Evolutionary conservation across 2,888 invertebrate genomes (phyloP).

Genomic region (Adela reaumurella): DNA sequence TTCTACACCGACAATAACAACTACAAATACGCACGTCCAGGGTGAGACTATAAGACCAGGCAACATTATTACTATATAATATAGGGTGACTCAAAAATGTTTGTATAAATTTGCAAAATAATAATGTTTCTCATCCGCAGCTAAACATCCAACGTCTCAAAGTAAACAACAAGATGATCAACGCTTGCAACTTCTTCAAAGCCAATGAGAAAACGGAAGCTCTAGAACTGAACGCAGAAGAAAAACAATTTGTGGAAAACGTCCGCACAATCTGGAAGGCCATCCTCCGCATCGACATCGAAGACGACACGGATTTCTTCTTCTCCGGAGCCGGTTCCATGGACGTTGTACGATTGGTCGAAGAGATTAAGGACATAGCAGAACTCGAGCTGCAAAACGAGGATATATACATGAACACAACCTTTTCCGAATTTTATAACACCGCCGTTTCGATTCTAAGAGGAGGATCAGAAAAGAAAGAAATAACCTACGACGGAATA

Average conservation of each 20-base stretch:
- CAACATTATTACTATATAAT: too few relatives aligned
- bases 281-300: constrained; percentile 74
- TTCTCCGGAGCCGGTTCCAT: constrained; percentile 94
- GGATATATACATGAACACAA: constrained; percentile 89
- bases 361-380: constrained; percentile 83
- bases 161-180: constrained; percentile 77
- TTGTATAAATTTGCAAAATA: too few relatives aligned
- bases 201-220: constrained; percentile 49
- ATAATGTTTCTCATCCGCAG: constrained; percentile 37
- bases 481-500: constrained; percentile 70
- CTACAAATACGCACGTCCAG: too few relatives aligned
- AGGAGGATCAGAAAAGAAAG: constrained; percentile 51
- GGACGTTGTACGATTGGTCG: constrained; percentile 92
- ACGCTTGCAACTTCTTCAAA: constrained; percentile 75
- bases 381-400: constrained; percentile 79
- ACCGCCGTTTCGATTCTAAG: constrained; percentile 66
- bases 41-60: too few relatives aligned
- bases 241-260: constrained; percentile 62
- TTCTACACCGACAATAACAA: too few relatives aligned
- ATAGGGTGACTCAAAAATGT: too few relatives aligned
- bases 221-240: constrained; percentile 69
- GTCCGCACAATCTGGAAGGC: constrained; percentile 76
- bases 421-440: constrained; percentile 75
- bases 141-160: constrained; percentile 75
- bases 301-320: constrained; percentile 87